Evolutionary conservation across 1,140 invertebrate genomes (phyloP), one percentile per base, ranked within the genome.

Genomic region (Meloidogyne floridensis): DNA sequence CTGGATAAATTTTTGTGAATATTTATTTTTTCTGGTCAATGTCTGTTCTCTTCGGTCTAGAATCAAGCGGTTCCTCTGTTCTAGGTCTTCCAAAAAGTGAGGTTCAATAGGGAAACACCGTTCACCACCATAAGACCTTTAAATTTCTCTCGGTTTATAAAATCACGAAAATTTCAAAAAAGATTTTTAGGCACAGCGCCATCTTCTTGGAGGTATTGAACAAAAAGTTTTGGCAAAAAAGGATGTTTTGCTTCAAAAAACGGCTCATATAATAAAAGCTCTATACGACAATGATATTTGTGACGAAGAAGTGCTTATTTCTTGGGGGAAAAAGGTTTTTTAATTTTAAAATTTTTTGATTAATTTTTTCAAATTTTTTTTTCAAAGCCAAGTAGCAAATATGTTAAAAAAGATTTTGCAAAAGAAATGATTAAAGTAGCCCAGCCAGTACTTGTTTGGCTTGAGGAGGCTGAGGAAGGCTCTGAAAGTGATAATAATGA

Each of bases 261-360:
- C 96, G 83, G 93, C 96, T 80, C 94, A 94, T 87, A 94, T 98
- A 84, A 93, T 98, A 77, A 97, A 97, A 92, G 91, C 94, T 72
- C 93, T 99, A 87, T 99, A 99, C 91, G 97, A 99, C 91, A 87
- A 91, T 84, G 97, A 99, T 91, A 95, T 99, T 86, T 91, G 98
- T 82, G 95, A 96, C 83, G 97, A 99, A 90, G 94, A 95, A 87
- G 94, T 94, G 32, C 92, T 98, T 80, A 91, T 98, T n/a, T 95
- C 97, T 71, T 98, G 96, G 96, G 94, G 93, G 3, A 94, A 93
- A 82, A 98, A 98, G 92, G 94, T 93, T 80, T 94, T 81, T 79
- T 13, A 84, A 13, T 18, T 47, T 18, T 3, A 51, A 11, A 81
- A 81, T 7, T 71, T 75, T 32, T 43, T 51, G 47, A 47, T 54